Evolutionary conservation across 2,888 invertebrate species (phyloP), one percentile per base, ranked within the genome.

Genomic region (Aphrophora alni): DNA sequence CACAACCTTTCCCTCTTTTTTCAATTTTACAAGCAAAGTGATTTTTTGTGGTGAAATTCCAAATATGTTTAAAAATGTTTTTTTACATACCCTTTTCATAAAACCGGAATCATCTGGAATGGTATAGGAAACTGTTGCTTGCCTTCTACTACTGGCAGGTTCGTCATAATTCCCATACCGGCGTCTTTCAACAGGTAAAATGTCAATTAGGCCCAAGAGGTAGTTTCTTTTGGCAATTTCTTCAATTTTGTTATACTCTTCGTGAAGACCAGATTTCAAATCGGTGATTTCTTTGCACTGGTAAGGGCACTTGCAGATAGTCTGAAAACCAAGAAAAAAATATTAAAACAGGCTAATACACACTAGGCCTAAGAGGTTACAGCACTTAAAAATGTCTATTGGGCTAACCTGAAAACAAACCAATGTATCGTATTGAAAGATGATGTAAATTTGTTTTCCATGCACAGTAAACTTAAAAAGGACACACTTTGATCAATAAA

Each of bases 171-270:
- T 38, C 21, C 75, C 75, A 75, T 75, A 24, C n/a, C 38, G 33
- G 17, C 75, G n/a, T 75, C 75, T 75, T 38, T n/a, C 21, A 33
- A 75, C 38, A 75, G 75, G 75, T 25, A 38, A 21, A 12, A 75
- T 21, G 25, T 38, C 25, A 24, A 75, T 38, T 7, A 75, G 75
- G 17, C 75, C 75, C n/a, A 75, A 38, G 21, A 75, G 38, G 75
- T 75, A 73, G 17, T 25, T 73, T 73, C 33, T 21, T 73, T 73
- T 26, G 26, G 27, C 28, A 24, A 12, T 73, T 28, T 25, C 28
- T 28, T 73, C 73, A n/a, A n/a, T n/a, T 24, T 72, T 26, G 72
- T 72, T n/a, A n/a, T 25, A 72, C 25, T 72, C 72, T 25, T 25
- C 27, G 26, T 25, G 26, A 25, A 72, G 72, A 24, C n/a, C n/a